Conservation (phyloP, 2,888 invertebrate species). For the Miltochrista miniata region DNA sequence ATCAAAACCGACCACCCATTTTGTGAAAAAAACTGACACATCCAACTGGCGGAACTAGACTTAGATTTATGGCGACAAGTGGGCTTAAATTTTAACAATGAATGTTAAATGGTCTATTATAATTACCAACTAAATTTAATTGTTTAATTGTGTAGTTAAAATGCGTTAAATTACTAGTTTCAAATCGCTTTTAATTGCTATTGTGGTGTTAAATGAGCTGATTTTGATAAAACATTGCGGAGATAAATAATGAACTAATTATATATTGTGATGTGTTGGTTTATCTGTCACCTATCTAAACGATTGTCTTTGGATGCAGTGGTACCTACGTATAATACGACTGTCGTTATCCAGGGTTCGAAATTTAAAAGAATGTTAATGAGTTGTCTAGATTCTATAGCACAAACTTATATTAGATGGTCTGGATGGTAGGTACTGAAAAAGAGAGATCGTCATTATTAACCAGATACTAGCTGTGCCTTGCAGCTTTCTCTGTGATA, state of each 20-base stretch:
- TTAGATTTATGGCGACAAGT: constrained; percentile 6
- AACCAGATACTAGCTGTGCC: too few relatives aligned
- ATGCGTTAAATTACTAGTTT: constrained; percentile 1
- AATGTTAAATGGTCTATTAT: neutral
- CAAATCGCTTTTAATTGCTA: constrained; percentile 3
- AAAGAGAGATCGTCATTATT: too few relatives aligned
- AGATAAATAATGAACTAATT: neutral
- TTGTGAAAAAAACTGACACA: neutral
- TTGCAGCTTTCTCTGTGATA: too few relatives aligned
- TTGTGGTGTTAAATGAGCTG: constrained; percentile 1
- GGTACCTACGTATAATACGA: too few relatives aligned
- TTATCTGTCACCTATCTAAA: too few relatives aligned
- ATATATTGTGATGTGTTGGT: neutral
- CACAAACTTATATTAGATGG: too few relatives aligned
- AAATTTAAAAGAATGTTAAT: too few relatives aligned
- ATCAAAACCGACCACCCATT: too few relatives aligned
- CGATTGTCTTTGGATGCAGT: too few relatives aligned
- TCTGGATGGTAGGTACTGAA: too few relatives aligned
- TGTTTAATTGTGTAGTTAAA: constrained; percentile 4
- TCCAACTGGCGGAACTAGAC: neutral
- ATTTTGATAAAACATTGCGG: neutral
- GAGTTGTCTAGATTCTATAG: too few relatives aligned
- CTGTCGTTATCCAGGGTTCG: too few relatives aligned
- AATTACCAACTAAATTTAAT: constrained; percentile 1
- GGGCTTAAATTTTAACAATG: constrained; percentile 1